Evolutionary conservation across 1,140 invertebrate genomes (phyloP).

Genomic region (Caenorhabditis latens): DNA sequence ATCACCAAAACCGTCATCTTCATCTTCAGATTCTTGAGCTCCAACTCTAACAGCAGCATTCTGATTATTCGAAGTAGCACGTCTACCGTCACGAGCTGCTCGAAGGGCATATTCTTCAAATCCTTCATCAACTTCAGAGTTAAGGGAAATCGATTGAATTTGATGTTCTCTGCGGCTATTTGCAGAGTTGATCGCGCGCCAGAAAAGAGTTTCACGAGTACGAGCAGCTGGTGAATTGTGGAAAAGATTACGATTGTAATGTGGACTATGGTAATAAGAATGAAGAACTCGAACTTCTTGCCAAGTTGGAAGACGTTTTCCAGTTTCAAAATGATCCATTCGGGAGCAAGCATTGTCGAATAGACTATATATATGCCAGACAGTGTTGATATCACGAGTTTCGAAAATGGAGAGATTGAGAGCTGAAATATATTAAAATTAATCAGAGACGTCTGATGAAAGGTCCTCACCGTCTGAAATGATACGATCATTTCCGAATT

Average conservation of each 20-base stretch:
- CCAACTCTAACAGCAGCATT: not conserved
- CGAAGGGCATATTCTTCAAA: not conserved
- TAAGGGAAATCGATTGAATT: not conserved
- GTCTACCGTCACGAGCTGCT: not conserved
- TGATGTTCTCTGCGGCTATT: not conserved
- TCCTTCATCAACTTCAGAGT: not conserved
- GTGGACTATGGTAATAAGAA: not conserved
- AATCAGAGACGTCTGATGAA: not conserved
- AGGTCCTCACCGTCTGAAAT: not conserved
- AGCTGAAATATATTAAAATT: not conserved
- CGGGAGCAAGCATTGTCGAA: not conserved
- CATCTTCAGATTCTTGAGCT: not conserved
- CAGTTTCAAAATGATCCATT: not conserved
- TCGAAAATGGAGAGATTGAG: not conserved
- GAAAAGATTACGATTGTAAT: not conserved
- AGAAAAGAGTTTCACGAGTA: not conserved
- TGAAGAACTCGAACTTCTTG: not conserved
- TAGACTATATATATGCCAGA: not conserved
- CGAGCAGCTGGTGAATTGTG: not conserved
- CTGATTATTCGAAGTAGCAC: no score
- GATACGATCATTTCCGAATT: not conserved
- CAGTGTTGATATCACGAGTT: not conserved
- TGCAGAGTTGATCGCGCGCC: not conserved
- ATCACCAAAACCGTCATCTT: conserved; percentile 3
- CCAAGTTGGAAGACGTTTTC: not conserved